These are phyloP conservation scores for Itoplectis maculator DNA, from an alignment of 2,888 invertebrate genomes.

Conservation along the genomic window DNA sequence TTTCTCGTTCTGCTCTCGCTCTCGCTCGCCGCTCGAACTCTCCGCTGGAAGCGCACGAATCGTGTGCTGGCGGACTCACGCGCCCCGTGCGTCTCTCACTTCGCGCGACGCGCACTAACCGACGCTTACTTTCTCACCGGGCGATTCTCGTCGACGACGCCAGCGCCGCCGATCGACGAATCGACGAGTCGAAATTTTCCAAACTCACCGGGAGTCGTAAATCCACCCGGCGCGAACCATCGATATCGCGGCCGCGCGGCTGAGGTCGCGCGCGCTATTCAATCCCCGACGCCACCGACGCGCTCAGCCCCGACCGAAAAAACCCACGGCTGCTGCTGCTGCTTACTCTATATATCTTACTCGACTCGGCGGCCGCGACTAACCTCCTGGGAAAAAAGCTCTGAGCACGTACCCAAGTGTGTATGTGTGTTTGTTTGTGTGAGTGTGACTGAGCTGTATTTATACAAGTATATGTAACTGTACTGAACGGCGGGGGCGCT, in stretches of 20 bases:
- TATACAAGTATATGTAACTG: not conserved
- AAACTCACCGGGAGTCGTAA: constrained; percentile 55
- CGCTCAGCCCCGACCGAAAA: not conserved
- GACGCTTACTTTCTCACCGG: constrained; percentile 49
- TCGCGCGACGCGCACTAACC: too few relatives aligned
- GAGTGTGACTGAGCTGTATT: not conserved
- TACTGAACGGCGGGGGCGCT: not conserved
- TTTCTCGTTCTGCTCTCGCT: constrained; percentile 17
- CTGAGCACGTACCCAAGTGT: constrained; percentile 26
- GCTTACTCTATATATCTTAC: constrained; percentile 41
- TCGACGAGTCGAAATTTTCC: constrained; percentile 62
- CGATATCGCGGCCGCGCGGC: constrained; percentile 63
- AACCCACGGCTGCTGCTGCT: constrained; percentile 61
- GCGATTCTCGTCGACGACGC: constrained; percentile 9
- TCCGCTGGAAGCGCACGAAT: not conserved
- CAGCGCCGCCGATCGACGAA: constrained; percentile 19
- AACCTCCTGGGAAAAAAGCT: constrained; percentile 36
- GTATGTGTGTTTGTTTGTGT: too few relatives aligned
- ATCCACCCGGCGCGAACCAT: constrained; percentile 67
- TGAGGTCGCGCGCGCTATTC: constrained; percentile 61
- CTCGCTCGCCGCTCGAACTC: not conserved
- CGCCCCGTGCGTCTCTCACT: too few relatives aligned
- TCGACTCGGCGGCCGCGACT: constrained; percentile 8
- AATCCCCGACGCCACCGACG: constrained; percentile 59
- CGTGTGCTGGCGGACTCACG: not conserved